Conservation (phyloP, 2,797 vertebrate species). For the Psittacula echo region DNA sequence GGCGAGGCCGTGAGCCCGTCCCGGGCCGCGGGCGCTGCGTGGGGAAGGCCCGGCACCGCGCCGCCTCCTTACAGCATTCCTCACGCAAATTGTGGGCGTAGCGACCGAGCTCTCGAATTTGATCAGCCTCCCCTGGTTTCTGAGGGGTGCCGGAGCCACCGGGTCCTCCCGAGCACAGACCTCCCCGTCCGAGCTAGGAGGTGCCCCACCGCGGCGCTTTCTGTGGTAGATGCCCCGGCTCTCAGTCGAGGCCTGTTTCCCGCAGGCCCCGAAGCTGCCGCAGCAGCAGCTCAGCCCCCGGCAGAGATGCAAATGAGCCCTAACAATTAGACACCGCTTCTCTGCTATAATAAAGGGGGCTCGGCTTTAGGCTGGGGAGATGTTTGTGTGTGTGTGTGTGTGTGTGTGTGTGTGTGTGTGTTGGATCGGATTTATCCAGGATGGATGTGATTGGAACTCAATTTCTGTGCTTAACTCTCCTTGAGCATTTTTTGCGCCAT, state of each 20-base stretch:
- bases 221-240: fast-evolving
- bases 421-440: not conserved
- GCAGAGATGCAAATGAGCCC: not conserved
- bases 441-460: not conserved
- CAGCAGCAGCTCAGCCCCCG: not conserved
- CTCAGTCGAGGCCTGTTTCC: not conserved
- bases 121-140: not conserved
- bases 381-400: not conserved
- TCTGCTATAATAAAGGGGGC: not conserved
- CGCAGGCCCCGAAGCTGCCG: not conserved
- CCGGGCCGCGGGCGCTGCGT: not conserved
- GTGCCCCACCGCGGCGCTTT: not conserved
- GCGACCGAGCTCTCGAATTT: not conserved
- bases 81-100: not conserved
- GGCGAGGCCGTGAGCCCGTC: not conserved
- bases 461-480: not conserved
- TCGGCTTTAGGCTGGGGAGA: fast-evolving
- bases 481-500: not conserved
- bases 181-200: fast-evolving
- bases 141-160: not conserved
- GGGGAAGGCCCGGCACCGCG: not conserved
- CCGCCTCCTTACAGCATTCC: too few relatives aligned
- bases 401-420: not conserved
- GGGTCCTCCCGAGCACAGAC: not conserved
- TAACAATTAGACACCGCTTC: fast-evolving